These are phyloP conservation scores for Staurois parvus DNA, from an alignment of 2,797 vertebrate genomes.

Conservation along the genomic window DNA sequence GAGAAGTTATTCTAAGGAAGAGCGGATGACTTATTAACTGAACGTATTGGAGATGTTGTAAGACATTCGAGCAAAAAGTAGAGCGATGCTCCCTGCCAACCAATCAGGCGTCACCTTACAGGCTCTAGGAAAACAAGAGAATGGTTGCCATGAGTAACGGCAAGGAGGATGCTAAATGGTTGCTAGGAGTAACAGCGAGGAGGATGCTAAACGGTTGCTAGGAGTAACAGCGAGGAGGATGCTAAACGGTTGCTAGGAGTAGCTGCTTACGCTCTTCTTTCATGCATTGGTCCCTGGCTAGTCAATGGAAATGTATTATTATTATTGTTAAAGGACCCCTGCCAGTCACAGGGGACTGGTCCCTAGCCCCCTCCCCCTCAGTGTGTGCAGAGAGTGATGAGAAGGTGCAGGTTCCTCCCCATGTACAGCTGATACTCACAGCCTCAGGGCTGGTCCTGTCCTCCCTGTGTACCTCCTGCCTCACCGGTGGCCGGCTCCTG, in stretches of 20 bases:
- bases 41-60: too few species aligned
- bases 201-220: neutral
- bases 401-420: neutral
- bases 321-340: neutral
- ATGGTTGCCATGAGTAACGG: neutral
- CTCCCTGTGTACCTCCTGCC: conserved; percentile 87
- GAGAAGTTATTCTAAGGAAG: conserved; percentile 10
- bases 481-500: conserved; percentile 76
- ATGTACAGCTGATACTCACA: conserved; percentile 78
- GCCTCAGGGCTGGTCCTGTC: conserved; percentile 89
- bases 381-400: conserved; percentile 47
- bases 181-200: neutral
- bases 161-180: neutral
- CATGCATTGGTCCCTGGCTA: too few species aligned
- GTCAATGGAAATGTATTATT: neutral
- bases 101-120: neutral
- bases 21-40: neutral
- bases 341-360: conserved; percentile 7
- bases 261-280: too few species aligned
- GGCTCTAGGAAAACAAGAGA: neutral
- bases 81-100: neutral
- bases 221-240: neutral
- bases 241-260: neutral
- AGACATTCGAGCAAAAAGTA: neutral
- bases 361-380: conserved; percentile 58